Evolutionary conservation across 2,113 vertebrate species (phyloP).

Genomic region (Elachura formosa): DNA sequence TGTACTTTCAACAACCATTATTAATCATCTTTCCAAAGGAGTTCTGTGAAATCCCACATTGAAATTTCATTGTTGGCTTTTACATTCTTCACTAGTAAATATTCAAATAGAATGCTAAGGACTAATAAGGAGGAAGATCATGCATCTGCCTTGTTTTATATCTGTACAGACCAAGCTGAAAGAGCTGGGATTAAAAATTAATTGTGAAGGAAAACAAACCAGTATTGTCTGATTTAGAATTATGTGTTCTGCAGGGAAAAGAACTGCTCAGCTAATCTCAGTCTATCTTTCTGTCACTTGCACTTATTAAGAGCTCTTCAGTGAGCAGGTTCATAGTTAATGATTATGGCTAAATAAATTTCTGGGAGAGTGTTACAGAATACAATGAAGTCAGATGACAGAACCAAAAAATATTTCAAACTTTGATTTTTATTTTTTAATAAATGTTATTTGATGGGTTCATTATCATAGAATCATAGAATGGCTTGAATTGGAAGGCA

Average conservation of each 20-base stretch:
- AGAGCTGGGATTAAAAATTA: slow-evolving; percentile 26
- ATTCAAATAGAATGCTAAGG: neutral
- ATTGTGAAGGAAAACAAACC: slow-evolving; percentile 27
- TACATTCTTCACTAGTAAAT: neutral
- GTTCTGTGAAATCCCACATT: neutral
- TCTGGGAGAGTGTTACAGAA: neutral
- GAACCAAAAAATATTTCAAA: neutral
- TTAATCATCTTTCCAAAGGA: slow-evolving; percentile 53
- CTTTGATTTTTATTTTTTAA: neutral
- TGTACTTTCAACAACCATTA: slow-evolving; percentile 35
- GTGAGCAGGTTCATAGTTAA: neutral
- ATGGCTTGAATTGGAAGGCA: neutral
- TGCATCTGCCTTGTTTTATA: slow-evolving; percentile 4
- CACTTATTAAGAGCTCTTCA: neutral
- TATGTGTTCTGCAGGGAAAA: neutral
- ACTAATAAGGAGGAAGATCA: neutral
- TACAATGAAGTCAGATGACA: neutral
- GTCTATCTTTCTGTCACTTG: neutral
- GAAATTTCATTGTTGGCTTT: neutral
- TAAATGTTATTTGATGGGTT: neutral
- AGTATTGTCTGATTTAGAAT: neutral
- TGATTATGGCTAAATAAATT: neutral
- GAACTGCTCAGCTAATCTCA: neutral
- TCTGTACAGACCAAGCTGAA: neutral
- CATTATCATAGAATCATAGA: neutral